phyloP scores from a whole-genome alignment of 2,113 vertebrate species.

The Cebidichthys violaceus region DNA sequence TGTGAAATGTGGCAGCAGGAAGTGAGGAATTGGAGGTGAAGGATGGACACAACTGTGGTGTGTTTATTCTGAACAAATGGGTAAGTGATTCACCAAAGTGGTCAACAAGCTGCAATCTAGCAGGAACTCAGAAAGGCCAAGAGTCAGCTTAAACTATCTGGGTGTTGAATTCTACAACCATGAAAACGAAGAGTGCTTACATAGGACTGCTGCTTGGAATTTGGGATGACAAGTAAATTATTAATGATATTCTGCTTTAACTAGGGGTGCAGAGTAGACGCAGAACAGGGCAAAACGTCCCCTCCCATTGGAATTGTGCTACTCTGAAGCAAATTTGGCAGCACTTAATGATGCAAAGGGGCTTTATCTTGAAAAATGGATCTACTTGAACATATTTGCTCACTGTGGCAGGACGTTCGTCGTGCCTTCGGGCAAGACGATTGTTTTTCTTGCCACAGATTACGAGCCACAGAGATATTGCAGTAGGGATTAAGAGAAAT shows the following conservation, averaged over 20 bases:
- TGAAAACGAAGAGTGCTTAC: slow-evolving; percentile 7
- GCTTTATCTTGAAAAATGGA: slow-evolving; percentile 66
- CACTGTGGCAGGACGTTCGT: slow-evolving; percentile 39
- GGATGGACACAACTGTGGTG: background rate
- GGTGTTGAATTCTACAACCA: slow-evolving; percentile 68
- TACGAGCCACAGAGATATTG: slow-evolving; percentile 37
- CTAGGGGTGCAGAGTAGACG: slow-evolving; percentile 22
- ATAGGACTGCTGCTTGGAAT: slow-evolving; percentile 11
- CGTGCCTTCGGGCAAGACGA: slow-evolving; percentile 33
- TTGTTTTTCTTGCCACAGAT: slow-evolving; percentile 35
- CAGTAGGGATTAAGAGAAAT: slow-evolving; percentile 48
- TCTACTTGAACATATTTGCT: slow-evolving; percentile 52
- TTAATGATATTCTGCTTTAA: slow-evolving; percentile 46
- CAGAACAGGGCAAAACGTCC: slow-evolving; percentile 21
- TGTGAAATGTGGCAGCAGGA: slow-evolving; percentile 69
- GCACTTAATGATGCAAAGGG: slow-evolving; percentile 36
- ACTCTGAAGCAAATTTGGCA: slow-evolving; percentile 41
- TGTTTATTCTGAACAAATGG: slow-evolving; percentile 29
- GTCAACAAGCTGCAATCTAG: slow-evolving; percentile 19
- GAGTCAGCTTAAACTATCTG: slow-evolving; percentile 27
- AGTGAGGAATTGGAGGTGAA: slow-evolving; percentile 43
- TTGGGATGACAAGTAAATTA: slow-evolving; percentile 32
- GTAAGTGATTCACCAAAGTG: slow-evolving; percentile 23
- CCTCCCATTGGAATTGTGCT: slow-evolving; percentile 20
- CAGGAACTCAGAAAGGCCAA: slow-evolving; percentile 22